Conservation (phyloP, 2,113 vertebrate genomes). For the Merops nubicus region DNA sequence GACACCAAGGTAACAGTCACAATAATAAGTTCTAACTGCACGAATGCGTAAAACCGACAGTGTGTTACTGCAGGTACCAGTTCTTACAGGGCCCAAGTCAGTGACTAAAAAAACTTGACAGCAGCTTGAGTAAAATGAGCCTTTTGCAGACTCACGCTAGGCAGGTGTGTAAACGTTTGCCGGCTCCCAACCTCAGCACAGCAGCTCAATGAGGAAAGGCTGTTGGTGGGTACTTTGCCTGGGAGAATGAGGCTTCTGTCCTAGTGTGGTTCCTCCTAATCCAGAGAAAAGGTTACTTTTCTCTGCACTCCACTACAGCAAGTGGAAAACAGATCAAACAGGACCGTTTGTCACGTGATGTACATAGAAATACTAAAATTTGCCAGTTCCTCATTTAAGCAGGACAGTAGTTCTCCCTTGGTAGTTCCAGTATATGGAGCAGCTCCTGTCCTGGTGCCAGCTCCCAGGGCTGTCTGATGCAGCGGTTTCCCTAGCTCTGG, state of each 20-base stretch:
- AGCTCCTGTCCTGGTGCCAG: background rate
- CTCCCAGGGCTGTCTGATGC: fast-evolving
- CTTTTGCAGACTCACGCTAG: background rate
- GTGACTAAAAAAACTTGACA: background rate
- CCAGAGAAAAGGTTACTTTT: background rate
- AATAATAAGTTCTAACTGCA: background rate
- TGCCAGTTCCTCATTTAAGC: background rate
- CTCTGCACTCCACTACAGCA: background rate
- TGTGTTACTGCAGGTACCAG: background rate
- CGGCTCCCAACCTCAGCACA: background rate
- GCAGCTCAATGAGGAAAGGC: background rate
- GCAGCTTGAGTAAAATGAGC: background rate
- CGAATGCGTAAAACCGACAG: fast-evolving
- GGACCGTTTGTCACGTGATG: background rate
- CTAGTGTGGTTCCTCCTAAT: background rate
- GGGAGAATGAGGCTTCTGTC: background rate
- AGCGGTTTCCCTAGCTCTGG: background rate
- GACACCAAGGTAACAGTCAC: background rate
- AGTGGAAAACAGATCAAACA: background rate
- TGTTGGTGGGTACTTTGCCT: background rate
- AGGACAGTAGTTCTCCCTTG: background rate
- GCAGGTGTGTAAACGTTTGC: background rate
- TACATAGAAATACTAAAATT: background rate
- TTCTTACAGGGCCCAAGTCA: background rate
- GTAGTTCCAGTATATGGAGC: background rate